These are phyloP conservation scores for Drosophila sulfurigaster DNA, from an alignment of 1,140 invertebrate species.

Conservation along the genomic window DNA sequence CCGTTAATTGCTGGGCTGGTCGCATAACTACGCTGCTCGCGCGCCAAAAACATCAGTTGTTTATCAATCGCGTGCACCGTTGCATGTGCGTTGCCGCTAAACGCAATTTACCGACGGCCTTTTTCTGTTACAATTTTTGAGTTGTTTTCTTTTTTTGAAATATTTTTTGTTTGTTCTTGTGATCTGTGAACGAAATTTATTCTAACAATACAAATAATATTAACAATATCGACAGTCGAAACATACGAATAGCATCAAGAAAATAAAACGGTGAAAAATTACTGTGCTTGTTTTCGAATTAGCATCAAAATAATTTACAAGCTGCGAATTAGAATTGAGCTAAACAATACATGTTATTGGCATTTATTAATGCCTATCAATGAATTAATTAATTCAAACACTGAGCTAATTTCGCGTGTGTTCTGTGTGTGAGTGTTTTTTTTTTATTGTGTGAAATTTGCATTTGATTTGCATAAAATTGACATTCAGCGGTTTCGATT, in stretches of 20 bases:
- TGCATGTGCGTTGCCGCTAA: constrained; percentile 42
- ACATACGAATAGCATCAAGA: neutral
- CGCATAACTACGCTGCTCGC: constrained; percentile 31
- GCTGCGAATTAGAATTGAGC: constrained; percentile 30
- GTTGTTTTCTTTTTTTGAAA: constrained; percentile 45
- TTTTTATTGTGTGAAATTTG: constrained; percentile 22
- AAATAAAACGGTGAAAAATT: constrained; percentile 5
- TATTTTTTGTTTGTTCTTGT: constrained; percentile 45
- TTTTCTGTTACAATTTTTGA: constrained; percentile 32
- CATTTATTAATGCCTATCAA: constrained; percentile 28
- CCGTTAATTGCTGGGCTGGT: neutral
- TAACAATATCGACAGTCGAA: constrained; percentile 20
- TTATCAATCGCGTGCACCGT: constrained; percentile 46
- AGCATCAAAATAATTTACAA: constrained; percentile 30
- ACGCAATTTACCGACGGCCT: constrained; percentile 36
- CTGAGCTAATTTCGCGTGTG: constrained; percentile 32
- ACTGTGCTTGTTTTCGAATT: constrained; percentile 17
- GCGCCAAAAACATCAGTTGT: constrained; percentile 53
- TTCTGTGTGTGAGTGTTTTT: constrained; percentile 5
- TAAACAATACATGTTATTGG: constrained; percentile 25
- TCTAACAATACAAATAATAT: constrained; percentile 23
- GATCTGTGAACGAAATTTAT: constrained; percentile 17
- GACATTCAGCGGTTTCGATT: constrained; percentile 23
- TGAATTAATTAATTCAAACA: constrained; percentile 12
- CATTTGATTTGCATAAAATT: constrained; percentile 38